Percentiles rank a stretch among this genome's conserved stretches.
phyloP scores from a whole-genome alignment of 2,888 invertebrate genomes.

The Trypoxylon attenuatum region DNA sequence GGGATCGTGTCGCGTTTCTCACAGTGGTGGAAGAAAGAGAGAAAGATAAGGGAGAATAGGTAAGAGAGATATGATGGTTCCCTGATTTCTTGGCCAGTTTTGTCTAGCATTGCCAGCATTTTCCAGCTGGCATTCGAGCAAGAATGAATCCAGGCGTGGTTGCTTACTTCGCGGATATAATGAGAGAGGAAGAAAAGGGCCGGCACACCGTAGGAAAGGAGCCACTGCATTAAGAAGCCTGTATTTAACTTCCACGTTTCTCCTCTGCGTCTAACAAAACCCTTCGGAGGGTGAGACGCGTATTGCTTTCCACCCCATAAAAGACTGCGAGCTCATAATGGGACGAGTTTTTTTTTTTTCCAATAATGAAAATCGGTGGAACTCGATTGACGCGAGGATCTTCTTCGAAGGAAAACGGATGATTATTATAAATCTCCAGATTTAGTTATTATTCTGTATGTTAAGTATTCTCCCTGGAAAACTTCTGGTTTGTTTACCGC shows the following conservation, averaged over 20 bases:
- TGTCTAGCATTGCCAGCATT: conserved; percentile 8
- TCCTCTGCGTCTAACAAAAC: conserved; percentile 16
- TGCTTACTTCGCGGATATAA: conserved; percentile 4
- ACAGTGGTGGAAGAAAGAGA: background rate
- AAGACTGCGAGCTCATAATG: conserved; percentile 9
- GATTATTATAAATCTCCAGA: too few relatives aligned
- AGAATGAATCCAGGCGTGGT: background rate
- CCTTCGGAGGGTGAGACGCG: conserved; percentile 1
- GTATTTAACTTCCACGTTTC: background rate
- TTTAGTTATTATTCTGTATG: too few relatives aligned
- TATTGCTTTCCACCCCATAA: conserved; percentile 8
- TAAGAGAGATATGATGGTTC: too few relatives aligned
- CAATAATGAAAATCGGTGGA: conserved; percentile 2
- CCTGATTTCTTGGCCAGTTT: too few relatives aligned
- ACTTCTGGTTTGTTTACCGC: too few relatives aligned
- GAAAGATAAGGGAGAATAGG: too few relatives aligned
- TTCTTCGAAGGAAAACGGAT: too few relatives aligned
- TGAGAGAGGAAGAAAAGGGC: background rate
- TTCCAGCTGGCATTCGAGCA: conserved; percentile 5
- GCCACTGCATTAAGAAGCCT: conserved; percentile 11
- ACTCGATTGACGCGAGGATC: background rate
- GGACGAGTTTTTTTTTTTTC: background rate
- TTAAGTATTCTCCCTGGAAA: too few relatives aligned
- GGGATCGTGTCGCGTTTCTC: background rate
- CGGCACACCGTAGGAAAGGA: background rate